Percentiles rank a stretch among this genome's conserved stretches.
These are phyloP conservation scores for Osmerus eperlanus DNA, from an alignment of 2,113 vertebrate species.

Conservation along the genomic window DNA sequence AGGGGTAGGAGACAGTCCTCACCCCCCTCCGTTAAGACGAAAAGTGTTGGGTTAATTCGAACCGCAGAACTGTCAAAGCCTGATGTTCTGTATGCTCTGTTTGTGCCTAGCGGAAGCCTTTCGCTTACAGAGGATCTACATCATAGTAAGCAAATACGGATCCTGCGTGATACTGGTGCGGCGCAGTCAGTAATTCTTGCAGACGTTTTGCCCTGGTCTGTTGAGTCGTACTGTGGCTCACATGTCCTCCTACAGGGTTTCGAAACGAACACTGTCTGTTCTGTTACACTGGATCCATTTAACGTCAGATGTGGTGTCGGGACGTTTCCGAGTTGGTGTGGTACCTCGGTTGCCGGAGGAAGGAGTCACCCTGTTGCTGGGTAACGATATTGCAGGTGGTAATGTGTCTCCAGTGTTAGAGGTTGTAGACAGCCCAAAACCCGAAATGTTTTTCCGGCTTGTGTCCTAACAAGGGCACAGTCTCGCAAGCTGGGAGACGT, in stretches of 20 bases:
- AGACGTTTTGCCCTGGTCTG: neutral
- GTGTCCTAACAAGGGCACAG: neutral
- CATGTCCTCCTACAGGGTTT: neutral
- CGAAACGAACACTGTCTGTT: neutral
- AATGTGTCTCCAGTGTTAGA: neutral
- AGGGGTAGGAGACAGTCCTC: neutral
- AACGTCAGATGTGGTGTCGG: neutral
- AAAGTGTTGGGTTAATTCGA: too few relatives aligned
- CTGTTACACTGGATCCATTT: neutral
- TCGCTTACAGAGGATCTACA: neutral
- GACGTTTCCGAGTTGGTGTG: neutral
- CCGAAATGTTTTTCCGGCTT: neutral
- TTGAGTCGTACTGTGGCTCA: neutral
- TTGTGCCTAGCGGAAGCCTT: too few relatives aligned
- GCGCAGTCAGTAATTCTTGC: neutral
- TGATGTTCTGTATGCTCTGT: too few relatives aligned
- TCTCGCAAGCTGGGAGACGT: neutral
- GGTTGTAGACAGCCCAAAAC: neutral
- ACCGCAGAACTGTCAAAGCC: too few relatives aligned
- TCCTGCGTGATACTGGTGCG: neutral
- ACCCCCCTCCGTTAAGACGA: too few relatives aligned
- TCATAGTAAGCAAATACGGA: neutral
- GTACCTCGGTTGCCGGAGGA: neutral
- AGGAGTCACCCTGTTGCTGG: neutral
- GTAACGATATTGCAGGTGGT: neutral